These are phyloP conservation scores for Tromatobia lineatoria DNA, from an alignment of 2,888 invertebrate species.

Conservation along the genomic window DNA sequence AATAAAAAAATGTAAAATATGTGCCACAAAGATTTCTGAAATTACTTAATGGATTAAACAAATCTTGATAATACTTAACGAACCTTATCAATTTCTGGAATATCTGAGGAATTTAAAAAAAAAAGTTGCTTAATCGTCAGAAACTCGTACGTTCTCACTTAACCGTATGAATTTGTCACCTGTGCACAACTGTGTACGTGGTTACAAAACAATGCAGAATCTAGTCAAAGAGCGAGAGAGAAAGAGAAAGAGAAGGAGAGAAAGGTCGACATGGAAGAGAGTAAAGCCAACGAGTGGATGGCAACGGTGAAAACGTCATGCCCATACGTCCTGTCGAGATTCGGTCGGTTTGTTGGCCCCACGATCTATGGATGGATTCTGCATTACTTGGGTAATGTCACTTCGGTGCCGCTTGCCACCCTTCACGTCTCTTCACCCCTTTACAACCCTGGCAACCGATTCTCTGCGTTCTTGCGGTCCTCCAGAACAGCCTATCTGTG, in stretches of 20 bases:
- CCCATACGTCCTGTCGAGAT: slow-evolving; percentile 82
- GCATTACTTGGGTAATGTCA: slow-evolving; percentile 59
- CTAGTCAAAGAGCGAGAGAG: not conserved
- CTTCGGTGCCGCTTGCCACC: slow-evolving; percentile 25
- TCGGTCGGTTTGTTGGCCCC: slow-evolving; percentile 82
- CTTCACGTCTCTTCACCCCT: slow-evolving; percentile 31
- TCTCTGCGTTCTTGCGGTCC: slow-evolving; percentile 53
- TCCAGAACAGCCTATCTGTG: slow-evolving; percentile 50
- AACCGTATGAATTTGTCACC: not conserved
- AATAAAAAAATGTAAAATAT: too few relatives aligned
- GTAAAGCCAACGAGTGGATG: slow-evolving; percentile 66
- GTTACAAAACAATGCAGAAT: not conserved
- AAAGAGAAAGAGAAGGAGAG: slow-evolving; percentile 4
- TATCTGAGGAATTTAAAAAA: not conserved
- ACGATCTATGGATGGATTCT: slow-evolving; percentile 81
- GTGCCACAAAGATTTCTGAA: too few relatives aligned
- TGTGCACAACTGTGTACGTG: not conserved
- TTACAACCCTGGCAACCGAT: slow-evolving; percentile 39
- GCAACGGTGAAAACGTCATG: slow-evolving; percentile 80
- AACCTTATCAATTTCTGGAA: not conserved
- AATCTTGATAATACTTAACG: too few relatives aligned
- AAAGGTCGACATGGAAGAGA: not conserved
- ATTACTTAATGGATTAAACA: too few relatives aligned
- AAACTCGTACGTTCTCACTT: not conserved
- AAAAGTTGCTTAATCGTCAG: not conserved